phyloP scores from a whole-genome alignment of 1,140 invertebrate species.

The Phocides pigmalion region DNA sequence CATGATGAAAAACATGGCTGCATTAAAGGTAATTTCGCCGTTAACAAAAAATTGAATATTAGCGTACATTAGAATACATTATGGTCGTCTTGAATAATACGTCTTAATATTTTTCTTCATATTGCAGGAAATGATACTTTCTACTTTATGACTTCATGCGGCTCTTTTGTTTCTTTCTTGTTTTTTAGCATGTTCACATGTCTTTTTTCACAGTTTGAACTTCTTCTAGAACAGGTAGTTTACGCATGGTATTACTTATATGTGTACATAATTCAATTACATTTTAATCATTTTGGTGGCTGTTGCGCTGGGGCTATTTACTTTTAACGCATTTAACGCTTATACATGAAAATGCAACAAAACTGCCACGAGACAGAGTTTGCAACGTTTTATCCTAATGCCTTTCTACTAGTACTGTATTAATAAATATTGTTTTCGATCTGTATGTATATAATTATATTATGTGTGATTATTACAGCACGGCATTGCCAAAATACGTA shows the following conservation, averaged over 20 bases:
- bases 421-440: slow-evolving; percentile 23
- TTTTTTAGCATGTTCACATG: slow-evolving; percentile 77
- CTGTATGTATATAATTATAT: slow-evolving; percentile 47
- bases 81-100: slow-evolving; percentile 62
- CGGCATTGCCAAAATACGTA: slow-evolving; percentile 10
- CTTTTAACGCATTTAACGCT: slow-evolving; percentile 68
- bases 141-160: slow-evolving; percentile 80
- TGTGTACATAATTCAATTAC: slow-evolving; percentile 67
- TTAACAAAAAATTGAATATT: slow-evolving; percentile 60
- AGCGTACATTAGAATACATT: slow-evolving; percentile 63
- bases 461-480: slow-evolving; percentile 34
- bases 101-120: slow-evolving; percentile 84
- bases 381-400: slow-evolving; percentile 60
- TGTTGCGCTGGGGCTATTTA: slow-evolving; percentile 57
- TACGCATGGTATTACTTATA: slow-evolving; percentile 64
- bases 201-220: slow-evolving; percentile 74
- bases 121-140: slow-evolving; percentile 82
- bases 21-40: slow-evolving; percentile 93
- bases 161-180: slow-evolving; percentile 69
- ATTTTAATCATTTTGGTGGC: slow-evolving; percentile 58
- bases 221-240: slow-evolving; percentile 77
- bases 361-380: slow-evolving; percentile 81
- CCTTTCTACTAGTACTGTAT: slow-evolving; percentile 45
- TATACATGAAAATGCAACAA: slow-evolving; percentile 63
- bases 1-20: slow-evolving; percentile 95